Conservation (phyloP, 2,888 invertebrate genomes). For the Protonemura montana region DNA sequence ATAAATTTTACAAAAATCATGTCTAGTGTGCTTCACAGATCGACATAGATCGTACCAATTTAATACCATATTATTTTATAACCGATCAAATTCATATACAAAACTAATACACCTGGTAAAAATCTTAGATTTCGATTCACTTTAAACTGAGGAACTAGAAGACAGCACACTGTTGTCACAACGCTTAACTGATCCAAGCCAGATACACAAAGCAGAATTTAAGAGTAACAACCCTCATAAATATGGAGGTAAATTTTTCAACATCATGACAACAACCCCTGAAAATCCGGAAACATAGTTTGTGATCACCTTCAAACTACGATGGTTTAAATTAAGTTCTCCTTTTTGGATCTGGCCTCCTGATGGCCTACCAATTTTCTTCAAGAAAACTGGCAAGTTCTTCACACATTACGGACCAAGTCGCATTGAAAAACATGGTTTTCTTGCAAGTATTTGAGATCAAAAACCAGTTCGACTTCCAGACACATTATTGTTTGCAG, state of each 20-base stretch:
- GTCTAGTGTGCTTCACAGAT: slow-evolving; percentile 51
- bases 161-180: not conserved
- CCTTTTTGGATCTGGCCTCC: too few species aligned
- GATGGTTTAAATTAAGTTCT: too few species aligned
- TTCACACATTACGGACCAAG: not conserved
- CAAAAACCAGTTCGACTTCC: not conserved
- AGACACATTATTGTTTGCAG: not conserved
- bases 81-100: slow-evolving; percentile 15
- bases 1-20: slow-evolving; percentile 51
- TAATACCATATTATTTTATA: slow-evolving; percentile 40
- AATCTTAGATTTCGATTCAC: slow-evolving; percentile 35
- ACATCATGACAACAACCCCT: too few species aligned
- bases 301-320: too few species aligned
- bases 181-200: not conserved
- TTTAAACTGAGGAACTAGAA: slow-evolving; percentile 46
- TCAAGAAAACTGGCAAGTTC: not conserved
- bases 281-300: too few species aligned
- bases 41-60: not conserved
- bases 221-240: too few species aligned
- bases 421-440: not conserved
- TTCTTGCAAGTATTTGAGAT: not conserved
- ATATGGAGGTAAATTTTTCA: too few species aligned
- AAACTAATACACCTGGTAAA: slow-evolving; percentile 44
- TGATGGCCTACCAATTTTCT: not conserved
- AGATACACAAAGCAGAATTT: too few species aligned